These are phyloP conservation scores for Torymus auratus DNA, from an alignment of 2,888 invertebrate genomes.

Conservation along the genomic window DNA sequence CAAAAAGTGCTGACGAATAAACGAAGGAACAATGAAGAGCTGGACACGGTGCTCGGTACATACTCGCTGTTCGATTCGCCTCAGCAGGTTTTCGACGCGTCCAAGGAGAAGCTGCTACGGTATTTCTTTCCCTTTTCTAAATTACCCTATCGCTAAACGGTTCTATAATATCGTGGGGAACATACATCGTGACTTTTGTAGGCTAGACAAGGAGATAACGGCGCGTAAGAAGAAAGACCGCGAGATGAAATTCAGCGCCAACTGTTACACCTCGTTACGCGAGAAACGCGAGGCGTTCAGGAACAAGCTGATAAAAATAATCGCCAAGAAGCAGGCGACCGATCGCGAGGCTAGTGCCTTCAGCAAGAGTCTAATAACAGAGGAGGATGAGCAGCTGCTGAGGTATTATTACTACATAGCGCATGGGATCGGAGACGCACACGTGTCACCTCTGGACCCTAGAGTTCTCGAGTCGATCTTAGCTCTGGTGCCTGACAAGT, in stretches of 20 bases:
- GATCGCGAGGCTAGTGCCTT: conserved; percentile 73
- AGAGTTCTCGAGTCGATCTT: conserved; percentile 83
- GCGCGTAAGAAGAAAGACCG: conserved; percentile 42
- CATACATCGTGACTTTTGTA: no score
- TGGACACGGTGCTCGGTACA: conserved; percentile 32
- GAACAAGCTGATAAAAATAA: conserved; percentile 85
- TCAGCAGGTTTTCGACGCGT: conserved; percentile 12
- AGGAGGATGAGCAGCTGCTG: conserved; percentile 83
- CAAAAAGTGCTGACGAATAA: conserved; percentile 27
- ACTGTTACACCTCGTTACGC: conserved; percentile 83
- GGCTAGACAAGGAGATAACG: no score
- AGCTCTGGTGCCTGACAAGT: conserved; percentile 80
- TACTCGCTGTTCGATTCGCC: conserved; percentile 41
- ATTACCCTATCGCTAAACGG: no score
- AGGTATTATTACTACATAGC: conserved; percentile 94
- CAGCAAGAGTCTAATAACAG: conserved; percentile 69
- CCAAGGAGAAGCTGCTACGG: conserved; percentile 37
- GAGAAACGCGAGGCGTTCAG: conserved; percentile 90
- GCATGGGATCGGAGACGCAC: conserved; percentile 92
- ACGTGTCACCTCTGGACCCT: conserved; percentile 90
- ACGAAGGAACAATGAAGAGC: conserved; percentile 41
- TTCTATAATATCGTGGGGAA: no score
- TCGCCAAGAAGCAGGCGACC: conserved; percentile 76
- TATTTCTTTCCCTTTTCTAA: no score
- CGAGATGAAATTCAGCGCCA: conserved; percentile 70